Base-by-base conservation (phyloP, 1,140 invertebrate genomes). In the Drosophila nigrodunni region DNA sequence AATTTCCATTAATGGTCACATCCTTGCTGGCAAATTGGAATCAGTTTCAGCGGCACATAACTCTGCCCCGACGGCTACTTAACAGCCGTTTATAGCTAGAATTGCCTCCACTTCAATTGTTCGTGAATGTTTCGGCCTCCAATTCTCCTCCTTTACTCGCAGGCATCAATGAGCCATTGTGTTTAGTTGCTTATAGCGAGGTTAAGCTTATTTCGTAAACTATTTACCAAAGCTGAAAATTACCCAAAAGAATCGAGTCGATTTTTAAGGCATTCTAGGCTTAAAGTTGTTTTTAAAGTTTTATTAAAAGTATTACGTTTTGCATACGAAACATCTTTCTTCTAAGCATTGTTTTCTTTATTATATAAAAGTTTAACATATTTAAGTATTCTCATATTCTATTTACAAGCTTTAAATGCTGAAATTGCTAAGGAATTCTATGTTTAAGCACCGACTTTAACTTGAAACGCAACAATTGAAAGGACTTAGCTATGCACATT, bases 21-120 rank as follows among this genome's bases (percentile, higher is more conserved):
- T 89, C 86, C 78, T 89, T 85, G 71, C 74, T 89, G 86, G 78
- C 86, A 85, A 89, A 89, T 89, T 90, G 86, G 81, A 85, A 88
- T 80, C 80, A 69, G 62, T 77, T 76, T 65, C 86, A 76, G 75
- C 77, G 74, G 78, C 74, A 66, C 80, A 89, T 89, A 89, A 90
- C 78, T 85, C 75, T 69, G 52, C 50, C 49, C 67, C 66, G 76
- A 55, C 67, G 76, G 76, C 80, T 85, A 77, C 78, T 89, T 80
- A 89, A 80, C 80, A 67, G 85, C 78, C 85, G 78, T 79, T 90
- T 89, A 89, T 78, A 60, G 74, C 44, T 30, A 43, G 30, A 57
- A 41, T 9, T 58, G 35, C 60, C 71, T 62, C 50, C 25, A 41
- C 34, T 21, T 34, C 13, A 43, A 49, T 57, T 57, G 35, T 67